Conservation (phyloP, 2,113 vertebrate genomes). For the Tenebrosternarchus preto region DNA sequence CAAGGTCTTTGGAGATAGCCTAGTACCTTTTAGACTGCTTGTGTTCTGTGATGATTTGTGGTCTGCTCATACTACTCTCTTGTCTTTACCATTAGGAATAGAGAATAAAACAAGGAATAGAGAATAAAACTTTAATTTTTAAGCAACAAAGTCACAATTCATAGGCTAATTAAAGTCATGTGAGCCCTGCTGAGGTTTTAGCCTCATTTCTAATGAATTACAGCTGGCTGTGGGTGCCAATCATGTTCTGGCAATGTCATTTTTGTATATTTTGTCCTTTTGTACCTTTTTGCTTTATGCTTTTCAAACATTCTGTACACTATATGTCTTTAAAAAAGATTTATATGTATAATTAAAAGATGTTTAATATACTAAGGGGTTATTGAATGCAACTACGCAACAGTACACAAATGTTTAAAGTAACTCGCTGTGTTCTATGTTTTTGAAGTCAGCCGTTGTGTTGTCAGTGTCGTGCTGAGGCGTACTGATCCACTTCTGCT, state of each 20-base stretch:
- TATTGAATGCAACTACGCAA: background rate
- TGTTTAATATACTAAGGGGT: background rate
- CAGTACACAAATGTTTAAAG: background rate
- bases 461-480: background rate
- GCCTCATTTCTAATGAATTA: conserved; percentile 2
- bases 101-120: background rate
- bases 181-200: too few species aligned
- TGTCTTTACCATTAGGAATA: background rate
- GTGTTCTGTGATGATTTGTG: too few species aligned
- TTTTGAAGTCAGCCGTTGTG: too few species aligned
- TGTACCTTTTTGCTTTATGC: too few species aligned
- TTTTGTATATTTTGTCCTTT: too few species aligned
- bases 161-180: background rate
- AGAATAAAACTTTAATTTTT: background rate
- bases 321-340: too few species aligned
- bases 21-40: too few species aligned
- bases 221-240: too few species aligned
- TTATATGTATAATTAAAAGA: background rate
- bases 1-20: too few species aligned
- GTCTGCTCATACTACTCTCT: background rate
- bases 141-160: background rate
- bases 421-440: background rate
- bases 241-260: too few species aligned
- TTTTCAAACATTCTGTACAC: too few species aligned
- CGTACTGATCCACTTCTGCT: background rate